Percentiles rank a stretch among this genome's conserved stretches.
Conservation (phyloP, 1,140 invertebrate genomes). For the Pissodes strobi region DNA sequence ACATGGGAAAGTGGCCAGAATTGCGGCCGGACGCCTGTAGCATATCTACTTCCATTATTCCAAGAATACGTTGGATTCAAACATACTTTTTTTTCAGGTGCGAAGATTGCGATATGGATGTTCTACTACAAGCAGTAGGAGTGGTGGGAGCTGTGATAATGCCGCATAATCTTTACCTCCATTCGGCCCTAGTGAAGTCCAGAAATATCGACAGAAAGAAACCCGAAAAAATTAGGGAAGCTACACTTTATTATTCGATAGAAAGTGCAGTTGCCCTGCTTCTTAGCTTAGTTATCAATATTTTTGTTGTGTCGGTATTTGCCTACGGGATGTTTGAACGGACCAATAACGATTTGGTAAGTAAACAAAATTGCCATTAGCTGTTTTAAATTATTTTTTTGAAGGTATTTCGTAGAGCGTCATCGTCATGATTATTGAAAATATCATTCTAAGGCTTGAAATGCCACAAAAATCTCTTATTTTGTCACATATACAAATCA, state of each 20-base stretch:
- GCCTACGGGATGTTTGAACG: slow-evolving; percentile 78
- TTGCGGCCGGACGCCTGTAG: too few relatives aligned
- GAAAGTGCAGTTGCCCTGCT: slow-evolving; percentile 82
- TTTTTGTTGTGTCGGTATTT: slow-evolving; percentile 89
- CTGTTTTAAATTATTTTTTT: too few relatives aligned
- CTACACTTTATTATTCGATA: slow-evolving; percentile 88
- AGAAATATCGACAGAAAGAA: slow-evolving; percentile 78
- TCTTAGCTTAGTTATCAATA: slow-evolving; percentile 87
- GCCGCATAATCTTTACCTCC: slow-evolving; percentile 95
- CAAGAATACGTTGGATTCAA: too few relatives aligned
- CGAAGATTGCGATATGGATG: slow-evolving; percentile 68
- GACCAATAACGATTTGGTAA: slow-evolving; percentile 72
- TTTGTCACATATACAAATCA: too few relatives aligned
- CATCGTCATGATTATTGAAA: too few relatives aligned
- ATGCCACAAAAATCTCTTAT: too few relatives aligned
- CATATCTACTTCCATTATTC: too few relatives aligned
- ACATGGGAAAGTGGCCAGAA: too few relatives aligned
- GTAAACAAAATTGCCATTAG: too few relatives aligned
- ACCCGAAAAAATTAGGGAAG: slow-evolving; percentile 74
- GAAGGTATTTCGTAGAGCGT: too few relatives aligned
- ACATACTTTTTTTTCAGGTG: slow-evolving; percentile 62
- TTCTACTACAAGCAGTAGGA: slow-evolving; percentile 83
- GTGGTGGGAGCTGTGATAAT: slow-evolving; percentile 94
- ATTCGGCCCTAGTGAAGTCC: slow-evolving; percentile 92
- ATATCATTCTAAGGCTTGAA: too few relatives aligned